Conservation (phyloP, 2,113 vertebrate species). For the Myotis davidii region DNA sequence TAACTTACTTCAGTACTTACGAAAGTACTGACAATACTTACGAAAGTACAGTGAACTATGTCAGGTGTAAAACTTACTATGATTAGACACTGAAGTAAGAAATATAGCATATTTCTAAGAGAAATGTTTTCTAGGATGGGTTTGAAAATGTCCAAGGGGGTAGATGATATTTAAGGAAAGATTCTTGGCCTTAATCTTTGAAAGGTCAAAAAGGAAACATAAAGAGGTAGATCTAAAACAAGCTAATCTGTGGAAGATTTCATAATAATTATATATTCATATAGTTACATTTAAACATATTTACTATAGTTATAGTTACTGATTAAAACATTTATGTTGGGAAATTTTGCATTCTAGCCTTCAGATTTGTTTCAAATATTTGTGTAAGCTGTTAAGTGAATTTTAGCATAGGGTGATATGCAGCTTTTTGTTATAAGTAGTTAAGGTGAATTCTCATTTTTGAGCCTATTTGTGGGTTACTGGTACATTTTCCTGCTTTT, state of each 20-base stretch:
- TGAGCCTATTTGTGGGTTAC: not conserved
- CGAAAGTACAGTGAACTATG: not conserved
- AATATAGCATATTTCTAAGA: not conserved
- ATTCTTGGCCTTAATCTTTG: constrained; percentile 25
- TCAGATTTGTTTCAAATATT: constrained; percentile 9
- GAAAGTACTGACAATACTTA: not conserved
- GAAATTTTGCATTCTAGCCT: not conserved
- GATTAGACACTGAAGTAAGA: constrained; percentile 38
- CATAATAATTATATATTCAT: not conserved
- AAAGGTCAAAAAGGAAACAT: constrained; percentile 9
- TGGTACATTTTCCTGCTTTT: not conserved
- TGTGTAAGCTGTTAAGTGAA: not conserved
- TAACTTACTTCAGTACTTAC: not conserved
- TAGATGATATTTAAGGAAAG: constrained; percentile 10
- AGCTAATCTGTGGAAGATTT: not conserved
- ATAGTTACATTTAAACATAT: not conserved
- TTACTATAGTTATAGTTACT: not conserved
- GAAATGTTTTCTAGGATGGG: not conserved
- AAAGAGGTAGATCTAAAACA: not conserved
- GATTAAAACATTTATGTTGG: not conserved
- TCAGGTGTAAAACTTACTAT: not conserved
- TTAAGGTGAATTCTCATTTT: constrained; percentile 38
- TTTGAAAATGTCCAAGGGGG: not conserved
- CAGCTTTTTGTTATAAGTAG: not conserved
- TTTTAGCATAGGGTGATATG: not conserved